A percentile compares a stretch with the other conserved stretches of the same genome.
Evolutionary conservation across 1,140 invertebrate genomes (phyloP).

Genomic region (Eriosoma lanigerum): DNA sequence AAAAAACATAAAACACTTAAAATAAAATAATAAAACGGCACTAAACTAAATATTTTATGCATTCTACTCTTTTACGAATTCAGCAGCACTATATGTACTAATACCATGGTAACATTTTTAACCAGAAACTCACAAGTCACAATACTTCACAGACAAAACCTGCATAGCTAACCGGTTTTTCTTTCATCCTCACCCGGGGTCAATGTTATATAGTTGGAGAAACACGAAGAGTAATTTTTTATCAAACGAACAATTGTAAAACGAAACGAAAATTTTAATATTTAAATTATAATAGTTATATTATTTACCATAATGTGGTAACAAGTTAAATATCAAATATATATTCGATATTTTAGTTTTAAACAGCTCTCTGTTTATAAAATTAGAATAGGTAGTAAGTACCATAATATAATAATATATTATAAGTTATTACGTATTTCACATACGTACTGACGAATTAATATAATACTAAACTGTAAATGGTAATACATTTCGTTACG

Average conservation of each 20-base stretch:
- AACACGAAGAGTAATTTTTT: slow-evolving; percentile 42
- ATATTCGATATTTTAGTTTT: background rate
- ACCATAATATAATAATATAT: background rate
- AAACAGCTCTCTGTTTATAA: background rate
- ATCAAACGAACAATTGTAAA: background rate
- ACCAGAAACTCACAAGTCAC: slow-evolving; percentile 43
- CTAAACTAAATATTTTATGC: background rate
- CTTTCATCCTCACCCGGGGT: slow-evolving; percentile 39
- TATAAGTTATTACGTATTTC: background rate
- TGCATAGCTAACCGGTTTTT: slow-evolving; percentile 49
- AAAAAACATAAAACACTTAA: no score
- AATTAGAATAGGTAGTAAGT: background rate
- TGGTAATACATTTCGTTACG: no score
- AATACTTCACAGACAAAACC: slow-evolving; percentile 48
- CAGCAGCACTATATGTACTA: background rate
- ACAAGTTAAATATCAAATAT: background rate
- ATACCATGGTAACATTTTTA: slow-evolving; percentile 26
- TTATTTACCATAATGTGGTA: background rate
- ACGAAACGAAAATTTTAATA: background rate
- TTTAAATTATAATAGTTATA: background rate
- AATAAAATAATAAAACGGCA: no score
- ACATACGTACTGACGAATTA: no score
- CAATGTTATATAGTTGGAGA: slow-evolving; percentile 30
- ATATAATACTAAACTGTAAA: no score
- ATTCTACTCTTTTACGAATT: slow-evolving; percentile 16